A percentile compares a stretch with the other conserved stretches of the same genome.
These are phyloP conservation scores for Helostoma temminkii DNA, from an alignment of 2,797 vertebrate species.

Conservation along the genomic window DNA sequence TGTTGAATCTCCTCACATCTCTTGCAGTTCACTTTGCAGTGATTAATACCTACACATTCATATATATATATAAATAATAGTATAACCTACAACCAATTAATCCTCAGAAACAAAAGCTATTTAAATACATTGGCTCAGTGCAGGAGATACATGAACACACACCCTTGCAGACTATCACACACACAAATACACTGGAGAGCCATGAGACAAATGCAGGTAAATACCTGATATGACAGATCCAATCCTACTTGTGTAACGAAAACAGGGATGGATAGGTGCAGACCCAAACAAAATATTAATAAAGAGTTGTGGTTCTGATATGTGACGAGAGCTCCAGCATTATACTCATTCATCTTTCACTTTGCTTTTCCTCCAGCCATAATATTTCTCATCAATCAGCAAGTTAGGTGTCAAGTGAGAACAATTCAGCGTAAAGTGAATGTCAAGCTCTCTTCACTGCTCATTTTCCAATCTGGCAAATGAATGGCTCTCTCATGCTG, in stretches of 20 bases:
- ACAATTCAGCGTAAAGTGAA: slow-evolving; percentile 82
- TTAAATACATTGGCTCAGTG: slow-evolving; percentile 34
- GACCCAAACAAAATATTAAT: slow-evolving; percentile 85
- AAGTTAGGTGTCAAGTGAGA: slow-evolving; percentile 84
- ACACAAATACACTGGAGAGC: slow-evolving; percentile 60
- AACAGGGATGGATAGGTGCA: slow-evolving; percentile 82
- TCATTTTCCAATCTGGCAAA: slow-evolving; percentile 79
- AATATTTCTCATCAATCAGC: slow-evolving; percentile 90
- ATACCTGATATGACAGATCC: slow-evolving; percentile 85
- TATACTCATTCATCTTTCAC: slow-evolving; percentile 84
- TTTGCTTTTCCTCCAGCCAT: slow-evolving; percentile 81
- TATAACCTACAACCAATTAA: slow-evolving; percentile 29
- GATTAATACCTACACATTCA: slow-evolving; percentile 2
- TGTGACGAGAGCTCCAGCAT: slow-evolving; percentile 79
- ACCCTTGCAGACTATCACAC: slow-evolving; percentile 38
- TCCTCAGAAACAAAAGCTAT: slow-evolving; percentile 11
- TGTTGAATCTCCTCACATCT: background rate
- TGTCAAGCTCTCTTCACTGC: slow-evolving; percentile 79
- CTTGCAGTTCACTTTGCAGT: background rate
- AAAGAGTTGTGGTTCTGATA: slow-evolving; percentile 84
- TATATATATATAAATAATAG: no score
- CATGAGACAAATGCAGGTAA: slow-evolving; percentile 83
- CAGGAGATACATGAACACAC: slow-evolving; percentile 38
- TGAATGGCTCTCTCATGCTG: slow-evolving; percentile 87
- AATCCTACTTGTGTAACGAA: slow-evolving; percentile 82